These are phyloP conservation scores for Homarus americanus DNA, from an alignment of 1,140 invertebrate genomes.

Conservation along the genomic window DNA sequence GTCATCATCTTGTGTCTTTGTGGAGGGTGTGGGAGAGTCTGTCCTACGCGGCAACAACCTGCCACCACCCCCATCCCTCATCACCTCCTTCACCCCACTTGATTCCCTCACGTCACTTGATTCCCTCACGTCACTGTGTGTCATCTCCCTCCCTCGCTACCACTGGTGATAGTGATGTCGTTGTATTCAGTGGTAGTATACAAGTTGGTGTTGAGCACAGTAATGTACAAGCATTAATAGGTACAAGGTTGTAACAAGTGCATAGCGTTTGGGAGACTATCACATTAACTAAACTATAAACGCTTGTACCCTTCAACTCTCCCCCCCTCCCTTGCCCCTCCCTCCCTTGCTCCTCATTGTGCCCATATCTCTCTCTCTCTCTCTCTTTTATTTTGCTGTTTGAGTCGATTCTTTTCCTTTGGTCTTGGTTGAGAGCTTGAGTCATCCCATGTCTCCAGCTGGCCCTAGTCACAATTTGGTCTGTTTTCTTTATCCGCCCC, in stretches of 20 bases:
- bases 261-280: too few species aligned
- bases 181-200: too few species aligned
- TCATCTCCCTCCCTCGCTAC: too few species aligned
- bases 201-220: too few species aligned
- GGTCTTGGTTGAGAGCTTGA: background rate
- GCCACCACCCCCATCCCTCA: background rate
- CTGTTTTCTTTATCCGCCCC: background rate
- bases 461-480: background rate
- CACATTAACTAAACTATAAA: too few species aligned
- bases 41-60: background rate
- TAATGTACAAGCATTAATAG: too few species aligned
- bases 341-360: background rate
- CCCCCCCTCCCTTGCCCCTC: background rate
- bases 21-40: background rate
- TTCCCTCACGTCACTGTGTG: too few species aligned
- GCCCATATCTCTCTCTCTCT: background rate
- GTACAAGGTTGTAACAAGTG: too few species aligned
- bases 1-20: background rate
- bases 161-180: too few species aligned
- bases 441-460: background rate
- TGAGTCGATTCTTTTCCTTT: background rate
- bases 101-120: too few species aligned
- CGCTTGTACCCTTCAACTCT: too few species aligned
- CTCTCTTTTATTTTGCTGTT: background rate
- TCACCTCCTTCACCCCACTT: background rate